Evolutionary conservation across 1,140 invertebrate genomes (phyloP), one percentile per base, ranked within the genome.

Genomic region (Ephestia elutella): DNA sequence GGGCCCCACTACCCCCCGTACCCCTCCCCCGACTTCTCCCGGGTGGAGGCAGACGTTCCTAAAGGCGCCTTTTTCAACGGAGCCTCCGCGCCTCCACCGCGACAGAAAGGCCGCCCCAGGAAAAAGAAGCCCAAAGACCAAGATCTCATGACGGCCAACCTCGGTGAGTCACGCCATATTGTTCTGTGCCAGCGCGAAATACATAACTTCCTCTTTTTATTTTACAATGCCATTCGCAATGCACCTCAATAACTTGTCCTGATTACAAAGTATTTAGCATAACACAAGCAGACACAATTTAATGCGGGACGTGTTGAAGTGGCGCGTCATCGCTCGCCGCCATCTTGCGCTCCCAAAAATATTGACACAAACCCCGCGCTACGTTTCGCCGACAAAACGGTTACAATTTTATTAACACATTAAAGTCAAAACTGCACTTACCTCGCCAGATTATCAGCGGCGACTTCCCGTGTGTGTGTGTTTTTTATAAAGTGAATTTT

Each of bases 91-190:
- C 86, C 89, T n/a, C 90, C 94, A 32, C 94, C 94, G 0, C 90
- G 95, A 69, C 96, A 97, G 82, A 98, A 98, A 90, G 96, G 96
- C 0, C 90, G 97, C 62, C 96, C 96, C 0, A 91, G 96, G 80
- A 98, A 98, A 87, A 91, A 96, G 90, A 97, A 96, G 86, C 94
- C 95, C 49, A 96, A 96, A 90, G 95, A 96, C 76, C 90, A 96
- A 56, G 95, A 96, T 73, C 90, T 93, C 35, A 94, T 96, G 93
- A 94, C 94, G 18, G 93, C 94, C 21, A 95, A 93, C 87, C 92
- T 96, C 82, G 94, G 94, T 95, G 86, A 93, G 92, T 90, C 63
- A 9, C 56, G 10, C 19, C 38, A 56, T 18, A 58, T 62, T 9
- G 15, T 55, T 54, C 32, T 54, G 61, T 56, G 71, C 61, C 49